phyloP scores from a whole-genome alignment of 2,113 vertebrate genomes.

The Pseudopipra pipra region DNA sequence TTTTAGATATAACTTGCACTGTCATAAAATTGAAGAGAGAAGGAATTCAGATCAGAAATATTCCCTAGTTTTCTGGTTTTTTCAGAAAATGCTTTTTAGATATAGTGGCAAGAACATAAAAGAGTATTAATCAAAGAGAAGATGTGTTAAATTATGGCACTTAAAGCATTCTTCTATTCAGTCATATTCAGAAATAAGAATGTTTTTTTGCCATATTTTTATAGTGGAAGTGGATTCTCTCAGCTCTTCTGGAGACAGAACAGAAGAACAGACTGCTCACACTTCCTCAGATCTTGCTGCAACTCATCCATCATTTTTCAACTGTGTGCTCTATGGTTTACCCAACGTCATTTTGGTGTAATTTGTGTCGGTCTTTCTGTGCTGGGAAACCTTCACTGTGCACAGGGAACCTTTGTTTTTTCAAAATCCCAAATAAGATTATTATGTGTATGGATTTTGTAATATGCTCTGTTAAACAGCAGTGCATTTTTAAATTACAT shows the following conservation, averaged over 20 bases:
- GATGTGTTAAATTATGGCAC: background rate
- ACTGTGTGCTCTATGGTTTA: constrained; percentile 81
- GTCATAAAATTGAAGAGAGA: background rate
- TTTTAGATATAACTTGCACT: background rate
- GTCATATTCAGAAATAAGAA: background rate
- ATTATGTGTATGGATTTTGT: background rate
- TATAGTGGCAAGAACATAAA: background rate
- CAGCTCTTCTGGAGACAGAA: background rate
- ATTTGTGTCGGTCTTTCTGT: background rate
- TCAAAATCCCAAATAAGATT: background rate
- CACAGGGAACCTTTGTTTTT: background rate
- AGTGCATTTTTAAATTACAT: background rate
- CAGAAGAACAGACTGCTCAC: background rate
- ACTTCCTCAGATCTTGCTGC: background rate
- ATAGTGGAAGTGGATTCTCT: constrained; percentile 28
- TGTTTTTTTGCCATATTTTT: background rate
- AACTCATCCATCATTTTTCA: constrained; percentile 60
- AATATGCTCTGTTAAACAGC: background rate
- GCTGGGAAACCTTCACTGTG: background rate
- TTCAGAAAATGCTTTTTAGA: background rate
- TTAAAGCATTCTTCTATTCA: background rate
- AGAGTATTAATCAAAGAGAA: background rate
- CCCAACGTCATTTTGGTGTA: constrained; percentile 67
- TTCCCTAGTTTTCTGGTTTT: background rate
- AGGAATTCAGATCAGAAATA: background rate